Base-by-base conservation (phyloP, 2,888 invertebrate genomes). In the Callinectes sapidus region DNA sequence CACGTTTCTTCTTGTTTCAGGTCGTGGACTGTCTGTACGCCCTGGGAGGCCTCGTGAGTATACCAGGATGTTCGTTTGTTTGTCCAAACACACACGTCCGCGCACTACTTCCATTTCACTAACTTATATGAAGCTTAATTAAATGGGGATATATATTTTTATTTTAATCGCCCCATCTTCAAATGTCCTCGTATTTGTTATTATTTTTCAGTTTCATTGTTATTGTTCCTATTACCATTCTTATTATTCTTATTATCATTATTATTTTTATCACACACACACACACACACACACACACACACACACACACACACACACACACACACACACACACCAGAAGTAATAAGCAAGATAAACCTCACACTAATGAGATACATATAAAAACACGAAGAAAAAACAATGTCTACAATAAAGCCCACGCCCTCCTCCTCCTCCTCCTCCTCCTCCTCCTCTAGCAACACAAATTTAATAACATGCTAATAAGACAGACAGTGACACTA, bases 41-140 rank as follows among this genome's bases (percentile, higher is more conserved):
- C 3, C 95, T 96, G 55, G 96, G 96, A 55, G 96, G 96, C 94
- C 95, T 96, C 95, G 96, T 96, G 95, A 95, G 95, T 95, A 92
- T 23, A 42, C 8, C 32, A 28, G n/a, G 14, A 13, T 35, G 54
- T 90, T 35, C 92, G 92, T 91, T 16, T n/a, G 92, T 92, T 85
- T 87, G 35, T 48, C 48, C 23, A 71, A 28, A 71, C 71, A 71
- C 71, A 71, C 13, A 23, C 71, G 28, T 23, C 13, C 61, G 23
- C 61, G 23, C 61, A 61, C 61, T 23, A 1, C 61, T 48, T 48
- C 48, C 13, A 61, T 61, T 61, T 48, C 48, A 39, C 39, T 39
- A 5, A 39, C 5, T 39, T 39, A 39, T 39, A 39, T 39, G 5
- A 39, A 39, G 39, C 39, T 39, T 39, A 39, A 5, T 39, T 39